Percentiles rank a stretch among this genome's conserved stretches.
Conservation (phyloP, 2,797 vertebrate genomes). For the Eidolon dupreanum region DNA sequence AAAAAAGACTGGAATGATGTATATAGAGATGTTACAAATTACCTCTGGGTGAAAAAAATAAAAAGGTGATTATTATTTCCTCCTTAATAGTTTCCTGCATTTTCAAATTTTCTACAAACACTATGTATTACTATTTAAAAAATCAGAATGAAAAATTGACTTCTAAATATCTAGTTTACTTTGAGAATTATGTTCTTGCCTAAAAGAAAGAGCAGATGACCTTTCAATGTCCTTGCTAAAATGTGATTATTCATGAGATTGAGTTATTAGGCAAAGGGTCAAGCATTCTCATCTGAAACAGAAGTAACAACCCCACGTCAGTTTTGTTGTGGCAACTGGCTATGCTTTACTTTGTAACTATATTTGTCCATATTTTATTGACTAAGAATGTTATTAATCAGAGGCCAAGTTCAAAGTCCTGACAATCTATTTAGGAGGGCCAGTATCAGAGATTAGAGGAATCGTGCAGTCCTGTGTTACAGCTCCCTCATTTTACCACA, state of each 20-base stretch:
- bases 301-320: not conserved
- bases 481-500: not conserved
- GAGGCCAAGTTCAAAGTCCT: not conserved
- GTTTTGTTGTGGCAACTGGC: not conserved
- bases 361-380: not conserved
- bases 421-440: not conserved
- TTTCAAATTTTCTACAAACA: conserved; percentile 15
- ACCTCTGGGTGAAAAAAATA: not conserved
- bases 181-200: not conserved
- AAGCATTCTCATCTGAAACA: not conserved
- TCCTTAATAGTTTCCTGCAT: not conserved
- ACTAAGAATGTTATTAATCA: not conserved
- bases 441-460: not conserved
- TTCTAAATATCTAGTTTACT: not conserved
- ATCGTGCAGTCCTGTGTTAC: not conserved
- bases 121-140: not conserved
- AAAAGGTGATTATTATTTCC: not conserved
- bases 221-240: not conserved
- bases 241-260: not conserved
- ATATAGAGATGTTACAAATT: not conserved
- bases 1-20: not conserved
- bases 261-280: not conserved
- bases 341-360: not conserved
- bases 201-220: not conserved
- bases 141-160: not conserved